These are phyloP conservation scores for Triplophysa dalaica DNA, from an alignment of 2,113 vertebrate species.

Conservation along the genomic window DNA sequence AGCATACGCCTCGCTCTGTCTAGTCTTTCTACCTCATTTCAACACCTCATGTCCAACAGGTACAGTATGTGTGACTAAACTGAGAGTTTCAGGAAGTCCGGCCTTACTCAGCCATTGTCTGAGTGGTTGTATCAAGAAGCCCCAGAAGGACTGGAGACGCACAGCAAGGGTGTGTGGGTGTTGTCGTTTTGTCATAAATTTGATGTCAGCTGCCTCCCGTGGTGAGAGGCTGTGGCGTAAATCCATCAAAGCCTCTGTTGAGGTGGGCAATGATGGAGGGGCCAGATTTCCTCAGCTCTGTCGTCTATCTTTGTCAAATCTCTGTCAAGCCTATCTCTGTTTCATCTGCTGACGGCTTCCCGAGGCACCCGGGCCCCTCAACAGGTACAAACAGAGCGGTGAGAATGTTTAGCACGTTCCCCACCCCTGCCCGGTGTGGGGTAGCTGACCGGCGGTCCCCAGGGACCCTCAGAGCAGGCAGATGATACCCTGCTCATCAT, in stretches of 20 bases:
- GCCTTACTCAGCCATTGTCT: background rate
- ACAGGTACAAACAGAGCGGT: conserved; percentile 1
- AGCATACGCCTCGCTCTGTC: background rate
- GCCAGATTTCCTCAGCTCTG: conserved; percentile 7
- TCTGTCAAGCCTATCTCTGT: background rate
- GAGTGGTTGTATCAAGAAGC: conserved; percentile 8
- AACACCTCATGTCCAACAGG: background rate
- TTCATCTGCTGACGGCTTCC: conserved; percentile 37
- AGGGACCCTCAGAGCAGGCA: background rate
- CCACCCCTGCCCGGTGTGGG: background rate
- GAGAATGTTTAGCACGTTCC: conserved; percentile 21
- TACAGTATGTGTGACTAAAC: background rate
- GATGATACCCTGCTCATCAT: conserved; percentile 18
- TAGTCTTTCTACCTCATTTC: background rate
- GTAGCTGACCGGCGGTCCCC: conserved; percentile 8
- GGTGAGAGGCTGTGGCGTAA: conserved; percentile 35
- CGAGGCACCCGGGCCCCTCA: conserved; percentile 15
- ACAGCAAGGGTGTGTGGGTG: background rate
- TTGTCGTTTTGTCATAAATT: conserved; percentile 44
- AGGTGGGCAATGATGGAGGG: conserved; percentile 43
- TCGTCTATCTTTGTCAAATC: conserved; percentile 48
- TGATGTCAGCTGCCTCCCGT: conserved; percentile 36
- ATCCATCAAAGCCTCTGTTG: conserved; percentile 41
- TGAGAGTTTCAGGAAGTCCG: background rate
- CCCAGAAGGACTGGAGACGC: conserved; percentile 15